A percentile compares a stretch with the other conserved stretches of the same genome.
Conservation (phyloP, 2,888 invertebrate genomes). For the Harpalus rubripes region DNA sequence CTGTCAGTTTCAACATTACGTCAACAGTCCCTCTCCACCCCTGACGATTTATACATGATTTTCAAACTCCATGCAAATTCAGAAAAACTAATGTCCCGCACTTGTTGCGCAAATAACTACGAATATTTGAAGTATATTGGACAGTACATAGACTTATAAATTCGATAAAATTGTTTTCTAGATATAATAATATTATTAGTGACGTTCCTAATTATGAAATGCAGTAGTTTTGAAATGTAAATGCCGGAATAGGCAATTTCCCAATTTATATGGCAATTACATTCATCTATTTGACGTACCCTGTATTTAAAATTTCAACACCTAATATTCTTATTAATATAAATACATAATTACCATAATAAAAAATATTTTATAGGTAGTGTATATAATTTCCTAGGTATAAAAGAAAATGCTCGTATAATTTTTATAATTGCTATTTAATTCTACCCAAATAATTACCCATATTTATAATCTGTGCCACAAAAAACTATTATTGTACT, state of each 20-base stretch:
- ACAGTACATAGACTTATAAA: too few relatives aligned
- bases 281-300: slow-evolving; percentile 8
- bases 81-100: too few relatives aligned
- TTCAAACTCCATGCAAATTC: too few relatives aligned
- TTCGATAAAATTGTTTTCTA: neutral
- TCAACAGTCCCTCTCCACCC: too few relatives aligned
- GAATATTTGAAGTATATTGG: too few relatives aligned
- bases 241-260: neutral
- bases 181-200: neutral
- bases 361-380: neutral
- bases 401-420: slow-evolving; percentile 21
- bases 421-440: slow-evolving; percentile 37
- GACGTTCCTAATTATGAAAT: neutral
- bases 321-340: slow-evolving; percentile 41
- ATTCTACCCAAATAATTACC: slow-evolving; percentile 9
- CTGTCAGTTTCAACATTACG: too few relatives aligned
- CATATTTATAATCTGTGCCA: slow-evolving; percentile 13
- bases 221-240: neutral
- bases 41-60: too few relatives aligned
- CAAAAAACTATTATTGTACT: slow-evolving; percentile 34
- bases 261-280: neutral
- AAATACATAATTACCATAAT: slow-evolving; percentile 1
- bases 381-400: neutral
- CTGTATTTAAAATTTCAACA: slow-evolving; percentile 41
- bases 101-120: too few relatives aligned